Evolutionary conservation across 2,797 vertebrate genomes (phyloP), one percentile per base, ranked within the genome.

Genomic region (Thalassophryne amazonica): DNA sequence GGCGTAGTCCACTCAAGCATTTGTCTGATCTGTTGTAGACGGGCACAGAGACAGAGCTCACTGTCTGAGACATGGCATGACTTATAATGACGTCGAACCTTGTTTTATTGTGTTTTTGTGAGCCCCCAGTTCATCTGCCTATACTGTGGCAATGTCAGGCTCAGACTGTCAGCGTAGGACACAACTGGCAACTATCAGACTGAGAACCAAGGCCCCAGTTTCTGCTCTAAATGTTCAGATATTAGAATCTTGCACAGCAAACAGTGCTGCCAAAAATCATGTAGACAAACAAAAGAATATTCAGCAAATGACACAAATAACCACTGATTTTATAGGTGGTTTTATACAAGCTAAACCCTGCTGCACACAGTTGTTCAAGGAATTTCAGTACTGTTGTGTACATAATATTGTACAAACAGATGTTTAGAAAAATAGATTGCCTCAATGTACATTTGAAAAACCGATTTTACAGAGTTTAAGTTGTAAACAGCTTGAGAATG

Each of bases 51-150:
- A 28, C 41, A 64, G 56, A 43, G 57, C 40, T 55, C 41, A 34
- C 58, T 60, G 70, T 59, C 47, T 1, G 32, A 54, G 50, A 53
- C 69, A 34, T 58, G 55, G 12, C 51, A 39, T 17, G 20, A 45
- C 68, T 65, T 31, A 73, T 68, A 40, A 21, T 68, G 52, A 27
- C 28, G 25, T 56, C 60, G 72, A 56, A 81, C 48, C 17, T 73
- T 33, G 16, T 33, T 45, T 29, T 67, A 35, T 14, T 31, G 47
- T 33, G 19, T 35, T 50, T 54, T 61, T 46, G 38, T 33, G 15
- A 60, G 43, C 23, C 1, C 12, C 23, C 21, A 23, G 33, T 53
- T 34, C 31, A 65, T 20, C 32, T 11, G 4, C 16, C 9, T 20
- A 9, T 17, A 35, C 53, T 46, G 38, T 3, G 0, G 31, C 18